Conservation (phyloP, 2,113 vertebrate species). For the Proterorhinus semilunaris region DNA sequence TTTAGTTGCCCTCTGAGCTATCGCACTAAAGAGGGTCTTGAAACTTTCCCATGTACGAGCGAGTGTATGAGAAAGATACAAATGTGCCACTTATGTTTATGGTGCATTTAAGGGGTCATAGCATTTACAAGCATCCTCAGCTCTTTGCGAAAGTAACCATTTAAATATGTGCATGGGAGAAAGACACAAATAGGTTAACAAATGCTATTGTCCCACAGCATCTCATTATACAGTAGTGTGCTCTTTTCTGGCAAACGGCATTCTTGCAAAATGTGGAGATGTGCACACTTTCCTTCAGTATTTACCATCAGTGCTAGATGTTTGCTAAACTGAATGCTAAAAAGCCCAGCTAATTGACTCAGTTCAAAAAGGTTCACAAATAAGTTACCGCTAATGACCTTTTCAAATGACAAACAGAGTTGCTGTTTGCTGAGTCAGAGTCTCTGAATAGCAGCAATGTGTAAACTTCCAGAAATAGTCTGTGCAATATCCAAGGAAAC, state of each 20-base stretch:
- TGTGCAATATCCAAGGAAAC: no score
- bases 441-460: not conserved
- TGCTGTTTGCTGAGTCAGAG: not conserved
- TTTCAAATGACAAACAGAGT: not conserved
- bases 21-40: not conserved
- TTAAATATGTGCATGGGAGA: no score
- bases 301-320: constrained; percentile 1
- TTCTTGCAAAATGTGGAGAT: not conserved
- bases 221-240: no score
- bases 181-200: no score
- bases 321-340: constrained; percentile 1
- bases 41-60: not conserved
- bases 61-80: not conserved
- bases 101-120: no score
- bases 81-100: not conserved
- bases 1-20: not conserved
- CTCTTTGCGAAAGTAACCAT: no score
- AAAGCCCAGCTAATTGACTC: not conserved
- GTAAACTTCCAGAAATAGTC: not conserved
- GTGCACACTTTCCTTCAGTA: not conserved
- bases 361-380: constrained; percentile 2
- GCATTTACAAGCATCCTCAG: no score
- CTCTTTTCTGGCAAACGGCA: not conserved
- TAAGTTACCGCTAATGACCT: not conserved
- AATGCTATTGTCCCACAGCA: no score